phyloP scores from a whole-genome alignment of 2,888 invertebrate species.

The Timema podura region DNA sequence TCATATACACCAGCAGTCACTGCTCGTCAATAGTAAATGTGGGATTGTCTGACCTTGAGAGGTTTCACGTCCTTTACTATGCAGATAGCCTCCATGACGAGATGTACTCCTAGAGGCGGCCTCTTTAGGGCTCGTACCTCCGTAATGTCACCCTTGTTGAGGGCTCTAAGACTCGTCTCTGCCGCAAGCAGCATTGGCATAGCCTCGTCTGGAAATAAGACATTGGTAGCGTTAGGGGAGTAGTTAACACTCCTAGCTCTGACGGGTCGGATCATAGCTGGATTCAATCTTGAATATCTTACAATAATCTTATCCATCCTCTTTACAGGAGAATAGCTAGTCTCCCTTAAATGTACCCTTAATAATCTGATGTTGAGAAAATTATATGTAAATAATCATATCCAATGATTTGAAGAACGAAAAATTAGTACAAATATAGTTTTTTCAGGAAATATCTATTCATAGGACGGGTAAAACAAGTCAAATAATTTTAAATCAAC shows the following conservation, averaged over 20 bases:
- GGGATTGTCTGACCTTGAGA: slow-evolving; percentile 51
- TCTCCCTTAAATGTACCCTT: no score
- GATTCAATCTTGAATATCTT: neutral
- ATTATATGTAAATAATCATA: no score
- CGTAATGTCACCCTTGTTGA: slow-evolving; percentile 88
- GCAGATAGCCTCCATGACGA: slow-evolving; percentile 80
- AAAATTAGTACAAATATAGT: no score
- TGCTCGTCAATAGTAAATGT: no score
- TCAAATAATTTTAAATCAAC: no score
- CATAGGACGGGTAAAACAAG: no score
- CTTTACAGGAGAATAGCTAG: neutral
- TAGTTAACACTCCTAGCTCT: neutral
- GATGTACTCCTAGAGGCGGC: slow-evolving; percentile 79
- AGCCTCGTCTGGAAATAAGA: slow-evolving; percentile 59
- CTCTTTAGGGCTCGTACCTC: slow-evolving; percentile 91
- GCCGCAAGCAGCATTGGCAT: slow-evolving; percentile 84
- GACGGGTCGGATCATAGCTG: neutral
- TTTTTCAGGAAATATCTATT: no score
- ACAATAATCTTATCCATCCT: no score
- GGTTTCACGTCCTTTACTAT: slow-evolving; percentile 77
- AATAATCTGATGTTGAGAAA: no score
- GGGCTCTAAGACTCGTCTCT: slow-evolving; percentile 76
- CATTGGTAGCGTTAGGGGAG: neutral
- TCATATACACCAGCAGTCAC: no score
- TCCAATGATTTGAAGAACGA: no score